phyloP scores from a whole-genome alignment of 1,140 invertebrate genomes.

The Drosophila willistoni region DNA sequence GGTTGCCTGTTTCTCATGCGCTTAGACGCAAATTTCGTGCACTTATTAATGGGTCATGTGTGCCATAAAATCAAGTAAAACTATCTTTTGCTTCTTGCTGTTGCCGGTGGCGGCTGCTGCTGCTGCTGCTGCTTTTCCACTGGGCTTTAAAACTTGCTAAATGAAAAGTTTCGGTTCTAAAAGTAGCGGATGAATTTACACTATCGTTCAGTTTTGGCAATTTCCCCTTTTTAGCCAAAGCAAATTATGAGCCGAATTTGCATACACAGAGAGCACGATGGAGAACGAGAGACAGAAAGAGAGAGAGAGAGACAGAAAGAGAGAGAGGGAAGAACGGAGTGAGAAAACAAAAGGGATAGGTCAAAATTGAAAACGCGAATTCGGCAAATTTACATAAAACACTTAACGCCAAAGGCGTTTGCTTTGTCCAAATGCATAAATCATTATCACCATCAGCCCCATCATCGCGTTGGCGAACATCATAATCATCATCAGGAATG shows the following conservation, averaged over 20 bases:
- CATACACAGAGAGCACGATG: slow-evolving; percentile 34
- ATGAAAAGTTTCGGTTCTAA: slow-evolving; percentile 47
- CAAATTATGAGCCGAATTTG: slow-evolving; percentile 68
- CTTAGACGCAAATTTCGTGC: slow-evolving; percentile 51
- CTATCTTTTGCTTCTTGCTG: slow-evolving; percentile 37
- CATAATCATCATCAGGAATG: slow-evolving; percentile 17
- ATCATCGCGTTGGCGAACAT: slow-evolving; percentile 40
- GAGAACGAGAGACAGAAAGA: not conserved
- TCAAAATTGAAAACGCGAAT: slow-evolving; percentile 68
- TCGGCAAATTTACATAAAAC: slow-evolving; percentile 63
- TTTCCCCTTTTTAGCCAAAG: slow-evolving; percentile 53
- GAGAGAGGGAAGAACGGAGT: not conserved
- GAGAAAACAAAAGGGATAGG: slow-evolving; percentile 29
- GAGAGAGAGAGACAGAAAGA: not conserved
- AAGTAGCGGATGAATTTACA: not conserved
- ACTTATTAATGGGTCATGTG: slow-evolving; percentile 78
- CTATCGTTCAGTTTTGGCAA: slow-evolving; percentile 66
- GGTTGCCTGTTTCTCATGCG: slow-evolving; percentile 33
- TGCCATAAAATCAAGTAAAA: slow-evolving; percentile 32
- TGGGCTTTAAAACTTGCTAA: slow-evolving; percentile 39
- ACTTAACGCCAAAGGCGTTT: slow-evolving; percentile 52
- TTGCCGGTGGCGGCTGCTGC: not conserved
- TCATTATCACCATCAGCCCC: slow-evolving; percentile 36
- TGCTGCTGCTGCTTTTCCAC: not conserved
- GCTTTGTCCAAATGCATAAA: slow-evolving; percentile 61